phyloP scores from a whole-genome alignment of 2,797 vertebrate genomes.

The Tadarida brasiliensis region DNA sequence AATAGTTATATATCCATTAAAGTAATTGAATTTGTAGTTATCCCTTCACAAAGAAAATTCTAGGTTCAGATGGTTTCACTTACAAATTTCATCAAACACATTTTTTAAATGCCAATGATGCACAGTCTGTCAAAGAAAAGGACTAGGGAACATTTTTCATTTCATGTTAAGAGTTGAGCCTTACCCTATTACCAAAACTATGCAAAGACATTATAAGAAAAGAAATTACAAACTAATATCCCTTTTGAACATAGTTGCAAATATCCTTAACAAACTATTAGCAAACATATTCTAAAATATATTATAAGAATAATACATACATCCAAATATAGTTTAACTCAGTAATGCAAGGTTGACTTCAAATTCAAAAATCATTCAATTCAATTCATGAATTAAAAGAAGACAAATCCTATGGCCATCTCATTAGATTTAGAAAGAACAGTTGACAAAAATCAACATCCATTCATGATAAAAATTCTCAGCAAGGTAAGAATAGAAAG shows the following conservation, averaged over 20 bases:
- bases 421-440: neutral
- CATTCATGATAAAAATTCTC: neutral
- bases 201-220: neutral
- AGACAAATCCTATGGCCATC: neutral
- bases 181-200: neutral
- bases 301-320: neutral
- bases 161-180: neutral
- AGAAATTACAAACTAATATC: neutral
- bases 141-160: neutral
- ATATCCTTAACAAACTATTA: neutral
- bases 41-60: neutral
- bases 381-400: neutral
- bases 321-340: neutral
- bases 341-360: neutral
- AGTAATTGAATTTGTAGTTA: neutral
- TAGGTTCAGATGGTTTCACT: neutral
- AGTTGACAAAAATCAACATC: conserved; percentile 17
- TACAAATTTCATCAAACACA: neutral
- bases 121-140: neutral
- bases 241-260: neutral
- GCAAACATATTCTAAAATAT: neutral
- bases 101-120: neutral
- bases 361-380: neutral
- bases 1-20: neutral
- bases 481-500: neutral